Conservation (phyloP, 2,113 vertebrate genomes). For the Alligator mississippiensis region DNA sequence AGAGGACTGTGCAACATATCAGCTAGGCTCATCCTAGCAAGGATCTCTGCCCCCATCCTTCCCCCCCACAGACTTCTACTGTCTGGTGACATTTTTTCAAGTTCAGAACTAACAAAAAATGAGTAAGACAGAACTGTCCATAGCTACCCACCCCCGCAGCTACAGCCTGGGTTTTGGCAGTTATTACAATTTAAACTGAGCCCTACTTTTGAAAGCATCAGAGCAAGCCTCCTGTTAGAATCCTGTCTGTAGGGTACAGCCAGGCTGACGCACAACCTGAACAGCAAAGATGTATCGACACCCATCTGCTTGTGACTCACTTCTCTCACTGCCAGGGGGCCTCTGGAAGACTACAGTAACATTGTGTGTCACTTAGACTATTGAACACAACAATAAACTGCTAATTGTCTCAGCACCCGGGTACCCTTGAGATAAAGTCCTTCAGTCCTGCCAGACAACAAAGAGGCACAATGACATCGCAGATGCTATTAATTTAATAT, state of each 20-base stretch:
- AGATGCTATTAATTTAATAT: too few relatives aligned
- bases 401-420: too few relatives aligned
- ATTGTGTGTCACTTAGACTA: too few relatives aligned
- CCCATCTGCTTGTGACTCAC: not conserved
- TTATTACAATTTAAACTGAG: not conserved
- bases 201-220: not conserved
- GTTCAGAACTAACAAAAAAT: not conserved
- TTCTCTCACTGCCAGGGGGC: not conserved
- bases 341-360: too few relatives aligned
- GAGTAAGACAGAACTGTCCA: not conserved
- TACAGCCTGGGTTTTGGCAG: not conserved
- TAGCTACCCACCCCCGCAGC: not conserved
- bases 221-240: not conserved
- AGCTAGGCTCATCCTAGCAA: rapidly evolving
- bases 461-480: rapidly evolving
- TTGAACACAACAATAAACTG: too few relatives aligned
- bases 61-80: not conserved
- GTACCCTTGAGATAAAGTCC: too few relatives aligned
- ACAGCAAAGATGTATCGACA: not conserved
- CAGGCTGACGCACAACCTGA: not conserved
- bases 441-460: rapidly evolving
- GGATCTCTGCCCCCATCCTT: rapidly evolving
- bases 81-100: too few relatives aligned
- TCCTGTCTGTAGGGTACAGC: not conserved
- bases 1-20: not conserved